Base-by-base conservation (phyloP, 2,888 invertebrate species). In the Kuschelorhynchus macadamiae region DNA sequence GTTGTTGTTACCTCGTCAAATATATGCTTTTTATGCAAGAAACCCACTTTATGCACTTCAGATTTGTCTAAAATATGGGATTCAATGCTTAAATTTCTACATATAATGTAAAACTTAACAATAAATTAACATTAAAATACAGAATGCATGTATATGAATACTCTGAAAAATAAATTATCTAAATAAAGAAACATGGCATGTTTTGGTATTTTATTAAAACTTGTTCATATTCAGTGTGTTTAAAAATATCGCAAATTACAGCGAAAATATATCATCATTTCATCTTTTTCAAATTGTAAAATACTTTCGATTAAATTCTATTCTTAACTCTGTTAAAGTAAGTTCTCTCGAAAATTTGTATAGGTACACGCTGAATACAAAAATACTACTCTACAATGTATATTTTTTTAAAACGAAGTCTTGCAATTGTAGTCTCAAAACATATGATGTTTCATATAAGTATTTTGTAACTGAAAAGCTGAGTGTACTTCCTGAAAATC, bases 111-210 rank as follows among this genome's bases (percentile, higher is more conserved):
- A 36, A 70, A 73, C 71, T 70, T 74, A 77, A 78, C 77, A 78
- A 77, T 78, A 76, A 76, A 73, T 74, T 78, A 78, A 76, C 72
- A 41, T 59, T 67, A 68, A 12, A 67, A 62, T 62, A 62, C 55
- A 62, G 42, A 67, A 66, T 41, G 77, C 75, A 77, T 81, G 80
- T 81, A 81, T 82, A 82, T 82, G 81, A 82, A 82, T 81, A 82
- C 82, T 82, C 80, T 81, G 81, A 78, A 81, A 82, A 81, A 70
- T 70, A 70, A 67, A 70, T 66, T 55, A 70, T 63, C 53, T 70
- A 70, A 66, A 57, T 61, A 67, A 70, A 70, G 67, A 67, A 67
- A 65, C 65, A 50, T 59, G 49, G 53, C 50, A 62, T 67, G 60
- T 57, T 70, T 70, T 66, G 70, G 65, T 66, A 66, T 69, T 17